Percentiles rank a stretch among this genome's conserved stretches.
Conservation (phyloP, 2,888 invertebrate species). For the Platycheirus albimanus region DNA sequence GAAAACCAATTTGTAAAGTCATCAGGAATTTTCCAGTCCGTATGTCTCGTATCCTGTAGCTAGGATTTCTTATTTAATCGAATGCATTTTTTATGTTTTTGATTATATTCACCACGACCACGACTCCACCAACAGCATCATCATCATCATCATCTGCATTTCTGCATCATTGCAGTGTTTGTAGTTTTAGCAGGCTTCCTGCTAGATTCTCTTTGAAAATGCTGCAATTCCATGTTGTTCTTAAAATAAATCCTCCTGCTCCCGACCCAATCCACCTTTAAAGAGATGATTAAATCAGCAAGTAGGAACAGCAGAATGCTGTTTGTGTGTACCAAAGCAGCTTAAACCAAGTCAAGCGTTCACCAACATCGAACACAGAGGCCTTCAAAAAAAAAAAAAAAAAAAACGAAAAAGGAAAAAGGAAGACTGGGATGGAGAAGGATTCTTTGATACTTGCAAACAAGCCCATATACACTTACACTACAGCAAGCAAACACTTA, state of each 20-base stretch:
- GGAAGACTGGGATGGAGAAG: not conserved
- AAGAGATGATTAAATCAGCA: conserved; percentile 2
- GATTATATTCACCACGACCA: not conserved
- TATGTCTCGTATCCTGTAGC: not conserved
- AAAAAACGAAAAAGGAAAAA: too few species aligned
- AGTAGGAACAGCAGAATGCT: not conserved
- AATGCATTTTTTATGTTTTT: conserved; percentile 59
- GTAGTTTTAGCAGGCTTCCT: not conserved
- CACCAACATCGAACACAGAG: conserved; percentile 39
- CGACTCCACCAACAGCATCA: not conserved
- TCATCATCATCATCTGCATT: not conserved
- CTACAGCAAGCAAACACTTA: not conserved
- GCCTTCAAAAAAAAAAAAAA: conserved; percentile 18
- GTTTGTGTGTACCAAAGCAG: conserved; percentile 24
- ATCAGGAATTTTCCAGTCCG: conserved; percentile 40
- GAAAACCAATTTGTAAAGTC: conserved; percentile 57
- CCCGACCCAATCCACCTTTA: not conserved
- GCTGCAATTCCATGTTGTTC: conserved; percentile 8
- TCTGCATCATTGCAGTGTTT: not conserved
- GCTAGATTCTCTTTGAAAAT: conserved; percentile 34
- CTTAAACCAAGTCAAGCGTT: conserved; percentile 45
- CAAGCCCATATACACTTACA: conserved; percentile 2
- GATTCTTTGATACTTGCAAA: not conserved
- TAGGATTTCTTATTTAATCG: conserved; percentile 37
- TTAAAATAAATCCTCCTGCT: not conserved